Conservation (phyloP, 2,113 vertebrate species). For the Mystacornis crossleyi region DNA sequence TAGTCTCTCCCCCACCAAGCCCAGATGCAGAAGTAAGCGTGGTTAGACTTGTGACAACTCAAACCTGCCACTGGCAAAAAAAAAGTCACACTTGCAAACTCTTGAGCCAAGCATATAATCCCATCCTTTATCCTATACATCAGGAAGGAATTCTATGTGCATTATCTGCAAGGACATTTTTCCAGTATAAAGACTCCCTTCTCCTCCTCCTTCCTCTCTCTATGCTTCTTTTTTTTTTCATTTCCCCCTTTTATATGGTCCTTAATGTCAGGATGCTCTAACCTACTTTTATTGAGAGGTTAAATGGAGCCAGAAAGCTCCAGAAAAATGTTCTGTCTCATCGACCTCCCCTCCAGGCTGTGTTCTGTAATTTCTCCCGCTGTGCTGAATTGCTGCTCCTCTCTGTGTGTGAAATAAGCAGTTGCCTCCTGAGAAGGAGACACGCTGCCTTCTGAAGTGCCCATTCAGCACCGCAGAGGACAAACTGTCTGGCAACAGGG, state of each 20-base stretch:
- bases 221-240: neutral
- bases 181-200: neutral
- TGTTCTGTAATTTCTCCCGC: conserved; percentile 21
- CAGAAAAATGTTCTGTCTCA: conserved; percentile 39
- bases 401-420: conserved; percentile 10
- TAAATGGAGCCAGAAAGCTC: conserved; percentile 55
- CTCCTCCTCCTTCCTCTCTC: neutral
- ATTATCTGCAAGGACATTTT: neutral
- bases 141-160: neutral
- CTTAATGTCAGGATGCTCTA: conserved; percentile 2
- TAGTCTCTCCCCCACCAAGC: fast-evolving
- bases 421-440: neutral
- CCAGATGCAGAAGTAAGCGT: neutral
- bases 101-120: neutral
- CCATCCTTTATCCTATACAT: neutral
- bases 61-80: neutral
- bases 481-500: conserved; percentile 34
- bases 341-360: conserved; percentile 14
- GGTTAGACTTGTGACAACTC: neutral
- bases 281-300: conserved; percentile 46
- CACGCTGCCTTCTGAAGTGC: neutral
- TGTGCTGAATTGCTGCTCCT: conserved; percentile 4
- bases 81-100: neutral
- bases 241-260: neutral
- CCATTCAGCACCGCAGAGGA: neutral